Evolutionary conservation across 1,140 invertebrate genomes (phyloP), one percentile per base, ranked within the genome.

Genomic region (Drusus annulatus): DNA sequence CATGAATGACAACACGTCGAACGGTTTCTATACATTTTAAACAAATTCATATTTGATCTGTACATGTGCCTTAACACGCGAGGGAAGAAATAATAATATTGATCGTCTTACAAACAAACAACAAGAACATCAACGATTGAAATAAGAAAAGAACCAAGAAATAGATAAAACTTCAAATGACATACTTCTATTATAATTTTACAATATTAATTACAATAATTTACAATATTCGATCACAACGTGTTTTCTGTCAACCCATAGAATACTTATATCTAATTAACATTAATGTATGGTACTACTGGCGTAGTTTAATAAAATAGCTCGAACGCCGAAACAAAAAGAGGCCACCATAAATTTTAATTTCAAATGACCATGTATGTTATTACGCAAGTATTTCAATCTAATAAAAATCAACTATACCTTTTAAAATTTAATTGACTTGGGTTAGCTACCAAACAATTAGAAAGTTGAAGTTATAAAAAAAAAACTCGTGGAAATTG

Each of bases 161-260:
- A 76, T 56, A 77, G 50, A 58, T 78, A 51, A 76, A 76, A 76
- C 78, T 65, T 79, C 65, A 78, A 79, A 80, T 82, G 62, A 80
- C 78, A 82, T 79, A 79, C n/a, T 60, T 60, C 75, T 80, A 77
- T 71, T 54, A 76, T 71, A 76, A 56, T 76, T 79, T 71, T 79
- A 82, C 81, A 80, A 51, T 82, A 82, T 56, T 82, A 82, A 76
- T 82, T 82, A 82, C 81, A 82, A 79, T 79, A 82, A 79, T 82
- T 76, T 80, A 82, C 81, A 83, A 78, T 80, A 73, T 80, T 83
- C 69, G 81, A 83, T 83, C 81, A 83, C 81, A 83, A 83, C 76
- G 68, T 83, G 68, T 83, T 80, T 60, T 79, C 73, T 80, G 71
- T 80, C 78, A 45, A 69, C 65, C 65, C 36, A 69, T 50, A 50